Evolutionary conservation across 2,797 vertebrate genomes (phyloP), one percentile per base, ranked within the genome.

Genomic region (Lepus oiostolus): DNA sequence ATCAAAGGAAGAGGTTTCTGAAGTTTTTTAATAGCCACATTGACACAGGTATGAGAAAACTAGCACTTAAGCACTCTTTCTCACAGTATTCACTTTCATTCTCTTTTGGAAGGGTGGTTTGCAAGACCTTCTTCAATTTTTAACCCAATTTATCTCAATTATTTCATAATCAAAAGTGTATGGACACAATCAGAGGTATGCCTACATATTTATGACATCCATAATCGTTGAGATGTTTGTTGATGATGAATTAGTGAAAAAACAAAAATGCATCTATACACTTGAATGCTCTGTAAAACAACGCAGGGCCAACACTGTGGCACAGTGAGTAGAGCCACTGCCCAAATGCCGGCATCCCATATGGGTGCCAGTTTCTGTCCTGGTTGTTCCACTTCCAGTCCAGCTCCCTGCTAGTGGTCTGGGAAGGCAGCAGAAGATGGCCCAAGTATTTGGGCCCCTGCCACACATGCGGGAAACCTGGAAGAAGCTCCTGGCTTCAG

Each of bases 161-260:
- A 94, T 30, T 95, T 88, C 35, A 79, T 88, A 52, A 92, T 42
- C 47, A 82, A 32, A 95, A 95, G 85, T 74, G 85, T 72, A 92
- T 1, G 12, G 16, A 58, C 16, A 93, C 4, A 70, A 76, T 91
- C 60, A 76, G 28, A 88, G 67, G 21, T n/a, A 16, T 90, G 58
- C 58, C 47, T 75, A 91, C 71, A 89, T 47, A 7, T 26, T 87
- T 38, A 32, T 38, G 62, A 76, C 13, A 68, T 63, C 26, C 21
- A 77, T 5, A 75, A 89, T 12, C 30, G 60, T 32, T 58, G 47
- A 85, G 17, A 85, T 47, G 47, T 62, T 82, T 70, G 75, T 0
- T 75, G 21, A 81, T 12, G 28, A 65, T 38, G 26, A 96, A 58
- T 13, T 35, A 89, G 60, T 13, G 16, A 35, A 50, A 13, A 22